Evolutionary conservation across 2,888 invertebrate species (phyloP).

Genomic region (Eucera pruinosa): DNA sequence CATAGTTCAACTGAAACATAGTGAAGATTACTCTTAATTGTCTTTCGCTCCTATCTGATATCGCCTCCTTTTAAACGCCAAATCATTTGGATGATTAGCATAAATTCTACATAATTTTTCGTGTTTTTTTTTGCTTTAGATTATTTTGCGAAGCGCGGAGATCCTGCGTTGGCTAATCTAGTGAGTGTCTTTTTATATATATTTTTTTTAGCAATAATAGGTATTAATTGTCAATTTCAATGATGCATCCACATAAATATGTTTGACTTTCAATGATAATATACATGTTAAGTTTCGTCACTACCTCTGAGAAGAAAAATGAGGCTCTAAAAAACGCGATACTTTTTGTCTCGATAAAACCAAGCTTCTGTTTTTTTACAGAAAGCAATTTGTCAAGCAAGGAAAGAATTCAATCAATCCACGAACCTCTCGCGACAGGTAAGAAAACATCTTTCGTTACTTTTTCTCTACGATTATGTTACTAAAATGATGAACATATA

Average conservation of each 20-base stretch:
- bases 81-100: not conserved
- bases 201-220: not conserved
- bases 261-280: constrained; percentile 73
- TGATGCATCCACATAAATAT: constrained; percentile 65
- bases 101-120: not conserved
- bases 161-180: not conserved
- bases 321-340: not conserved
- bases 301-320: constrained; percentile 78
- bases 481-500: constrained; percentile 37
- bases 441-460: not conserved
- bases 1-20: constrained; percentile 80
- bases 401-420: too few species aligned
- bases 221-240: constrained; percentile 26
- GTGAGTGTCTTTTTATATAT: not conserved
- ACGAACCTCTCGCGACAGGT: too few species aligned
- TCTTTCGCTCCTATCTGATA: constrained; percentile 86
- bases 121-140: constrained; percentile 13
- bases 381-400: too few species aligned
- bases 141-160: too few species aligned
- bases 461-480: not conserved
- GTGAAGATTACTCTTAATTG: constrained; percentile 75
- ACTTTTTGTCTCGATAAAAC: not conserved
- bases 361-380: constrained; percentile 24
- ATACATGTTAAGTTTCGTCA: constrained; percentile 79
- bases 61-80: too few species aligned